phyloP scores from a whole-genome alignment of 2,797 vertebrate genomes.

The Simalia tracyae region DNA sequence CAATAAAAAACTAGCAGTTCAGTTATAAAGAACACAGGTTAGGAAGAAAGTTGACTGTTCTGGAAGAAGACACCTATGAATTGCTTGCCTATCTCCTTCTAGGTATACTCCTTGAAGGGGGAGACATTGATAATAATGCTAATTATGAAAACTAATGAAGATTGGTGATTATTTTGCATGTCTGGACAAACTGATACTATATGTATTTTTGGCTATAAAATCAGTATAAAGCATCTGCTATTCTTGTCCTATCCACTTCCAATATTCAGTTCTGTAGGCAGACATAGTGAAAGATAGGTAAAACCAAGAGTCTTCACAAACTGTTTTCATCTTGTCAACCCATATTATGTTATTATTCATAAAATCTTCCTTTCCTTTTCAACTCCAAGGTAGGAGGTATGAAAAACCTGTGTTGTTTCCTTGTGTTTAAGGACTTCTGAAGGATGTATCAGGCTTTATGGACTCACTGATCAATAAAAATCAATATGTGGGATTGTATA shows the following conservation, averaged over 20 bases:
- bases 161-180: background rate
- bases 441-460: background rate
- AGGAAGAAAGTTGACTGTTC: background rate
- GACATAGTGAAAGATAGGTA: background rate
- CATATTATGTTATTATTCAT: background rate
- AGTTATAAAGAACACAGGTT: background rate
- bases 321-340: background rate
- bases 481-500: background rate
- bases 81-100: background rate
- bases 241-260: background rate
- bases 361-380: background rate
- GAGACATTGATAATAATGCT: background rate
- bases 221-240: no score
- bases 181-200: background rate
- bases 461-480: background rate
- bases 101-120: background rate
- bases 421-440: background rate
- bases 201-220: background rate
- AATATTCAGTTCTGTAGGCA: background rate
- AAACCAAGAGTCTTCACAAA: constrained; percentile 8
- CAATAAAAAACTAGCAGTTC: background rate
- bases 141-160: background rate
- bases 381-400: background rate
- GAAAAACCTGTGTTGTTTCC: background rate
- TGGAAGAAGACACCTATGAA: background rate